Conservation (phyloP, 2,797 vertebrate genomes). For the Tauraco hartlaubi region DNA sequence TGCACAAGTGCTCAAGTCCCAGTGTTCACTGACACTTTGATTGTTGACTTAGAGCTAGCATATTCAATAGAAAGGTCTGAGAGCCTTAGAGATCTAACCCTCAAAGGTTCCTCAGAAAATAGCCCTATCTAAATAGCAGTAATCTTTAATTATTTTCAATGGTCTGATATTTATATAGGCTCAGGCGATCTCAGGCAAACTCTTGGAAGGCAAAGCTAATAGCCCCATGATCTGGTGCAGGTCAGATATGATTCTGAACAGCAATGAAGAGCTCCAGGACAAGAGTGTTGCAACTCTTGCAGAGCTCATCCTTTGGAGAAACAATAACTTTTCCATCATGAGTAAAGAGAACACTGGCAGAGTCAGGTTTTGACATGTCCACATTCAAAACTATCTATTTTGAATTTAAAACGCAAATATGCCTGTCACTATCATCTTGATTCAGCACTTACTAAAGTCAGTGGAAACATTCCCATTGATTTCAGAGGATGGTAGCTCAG, state of each 20-base stretch:
- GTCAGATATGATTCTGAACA: neutral
- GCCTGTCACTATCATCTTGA: neutral
- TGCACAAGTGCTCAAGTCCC: neutral
- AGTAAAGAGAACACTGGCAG: neutral
- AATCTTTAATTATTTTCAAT: neutral
- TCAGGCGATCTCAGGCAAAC: neutral
- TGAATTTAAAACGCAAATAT: neutral
- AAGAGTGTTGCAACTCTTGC: neutral
- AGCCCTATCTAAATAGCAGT: neutral
- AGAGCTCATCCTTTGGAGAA: neutral
- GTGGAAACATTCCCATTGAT: constrained; percentile 25
- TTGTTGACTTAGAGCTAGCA: neutral
- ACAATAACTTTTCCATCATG: neutral
- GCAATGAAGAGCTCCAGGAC: neutral
- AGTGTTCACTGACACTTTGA: neutral
- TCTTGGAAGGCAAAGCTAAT: neutral
- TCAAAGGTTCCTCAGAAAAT: neutral
- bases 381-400: neutral
- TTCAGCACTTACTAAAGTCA: neutral
- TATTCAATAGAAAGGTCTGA: neutral
- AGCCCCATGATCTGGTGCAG: neutral
- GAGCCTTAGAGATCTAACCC: neutral
- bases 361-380: neutral
- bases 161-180: neutral
- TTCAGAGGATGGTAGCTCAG: neutral